Evolutionary conservation across 2,888 invertebrate species (phyloP), one percentile per base, ranked within the genome.

Genomic region (Tiliacea aurago): DNA sequence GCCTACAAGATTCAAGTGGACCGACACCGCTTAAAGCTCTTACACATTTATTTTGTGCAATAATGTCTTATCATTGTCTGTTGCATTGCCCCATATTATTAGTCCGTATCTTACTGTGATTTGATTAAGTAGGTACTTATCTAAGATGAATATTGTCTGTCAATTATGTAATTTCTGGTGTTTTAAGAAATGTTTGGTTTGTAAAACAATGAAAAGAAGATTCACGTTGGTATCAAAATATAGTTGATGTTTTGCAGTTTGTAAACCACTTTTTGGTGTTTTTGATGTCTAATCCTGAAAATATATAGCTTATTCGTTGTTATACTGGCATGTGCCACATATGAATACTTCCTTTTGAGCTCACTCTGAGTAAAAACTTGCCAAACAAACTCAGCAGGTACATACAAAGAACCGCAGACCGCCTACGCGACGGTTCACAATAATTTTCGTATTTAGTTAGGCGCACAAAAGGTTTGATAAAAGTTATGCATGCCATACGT

Each of bases 371-470:
- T 51, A 65, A 70, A 74, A 76, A 67, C 45, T 70, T 58, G 23
- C 28, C 43, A 67, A 69, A 76, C 41, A 67, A 67, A 75, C 43
- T 69, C 15, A 7, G 63, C 43, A 69, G 53, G 55, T 58, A 63
- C 15, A 65, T n/a, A n/a, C n/a, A n/a, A n/a, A 68, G 41, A 68
- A 66, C 49, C 28, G 37, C 58, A 68, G 53, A 20, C 53, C 49
- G 53, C 64, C 43, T 28, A 68, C 72, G 37, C 53, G 3, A 63
- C 20, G 58, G 9, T 53, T 43, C 56, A 78, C 20, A 51, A 68
- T 62, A 68, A 70, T 58, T 37, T 59, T 58, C 61, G 28, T 76
- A 69, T 76, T 73, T 68, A 73, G 55, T 76, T 59, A 73, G 47
- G 33, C 43, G 23, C 43, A 59, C 55, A 61, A 65, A 63, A 49